phyloP scores from a whole-genome alignment of 2,113 vertebrate genomes.

The Pomatostomus ruficeps region DNA sequence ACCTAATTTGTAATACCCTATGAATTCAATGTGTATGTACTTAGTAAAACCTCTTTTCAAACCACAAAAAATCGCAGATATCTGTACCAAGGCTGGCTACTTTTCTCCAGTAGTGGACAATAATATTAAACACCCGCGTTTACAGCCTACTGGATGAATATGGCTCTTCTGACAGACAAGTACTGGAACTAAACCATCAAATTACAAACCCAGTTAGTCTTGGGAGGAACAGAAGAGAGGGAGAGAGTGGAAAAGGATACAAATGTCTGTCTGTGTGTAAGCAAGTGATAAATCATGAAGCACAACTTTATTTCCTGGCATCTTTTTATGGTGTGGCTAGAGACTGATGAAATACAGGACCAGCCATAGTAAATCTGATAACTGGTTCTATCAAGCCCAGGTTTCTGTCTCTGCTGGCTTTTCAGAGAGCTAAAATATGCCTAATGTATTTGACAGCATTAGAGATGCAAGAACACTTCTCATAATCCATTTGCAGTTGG shows the following conservation, averaged over 20 bases:
- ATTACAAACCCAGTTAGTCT: conserved; percentile 11
- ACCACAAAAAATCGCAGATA: neutral
- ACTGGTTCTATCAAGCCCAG: neutral
- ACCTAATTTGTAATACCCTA: neutral
- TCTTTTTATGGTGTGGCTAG: neutral
- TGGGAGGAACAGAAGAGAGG: neutral
- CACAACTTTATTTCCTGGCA: neutral
- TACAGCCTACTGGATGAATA: neutral
- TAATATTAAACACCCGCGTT: conserved; percentile 19
- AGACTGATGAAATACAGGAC: conserved; percentile 37
- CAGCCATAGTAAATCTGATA: neutral
- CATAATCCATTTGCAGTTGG: neutral
- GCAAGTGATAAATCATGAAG: conserved; percentile 14
- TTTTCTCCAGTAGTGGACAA: neutral
- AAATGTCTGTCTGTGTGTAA: neutral
- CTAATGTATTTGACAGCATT: neutral
- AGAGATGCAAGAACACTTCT: neutral
- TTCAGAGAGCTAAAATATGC: neutral
- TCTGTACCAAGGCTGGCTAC: neutral
- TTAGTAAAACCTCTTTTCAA: neutral
- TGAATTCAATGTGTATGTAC: neutral
- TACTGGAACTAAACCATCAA: neutral
- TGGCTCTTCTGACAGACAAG: conserved; percentile 1
- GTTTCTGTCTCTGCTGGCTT: neutral
- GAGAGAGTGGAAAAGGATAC: conserved; percentile 2